A percentile compares a stretch with the other conserved stretches of the same genome.
phyloP scores from a whole-genome alignment of 2,888 invertebrate genomes.

The Caenorhabditis japonica region DNA sequence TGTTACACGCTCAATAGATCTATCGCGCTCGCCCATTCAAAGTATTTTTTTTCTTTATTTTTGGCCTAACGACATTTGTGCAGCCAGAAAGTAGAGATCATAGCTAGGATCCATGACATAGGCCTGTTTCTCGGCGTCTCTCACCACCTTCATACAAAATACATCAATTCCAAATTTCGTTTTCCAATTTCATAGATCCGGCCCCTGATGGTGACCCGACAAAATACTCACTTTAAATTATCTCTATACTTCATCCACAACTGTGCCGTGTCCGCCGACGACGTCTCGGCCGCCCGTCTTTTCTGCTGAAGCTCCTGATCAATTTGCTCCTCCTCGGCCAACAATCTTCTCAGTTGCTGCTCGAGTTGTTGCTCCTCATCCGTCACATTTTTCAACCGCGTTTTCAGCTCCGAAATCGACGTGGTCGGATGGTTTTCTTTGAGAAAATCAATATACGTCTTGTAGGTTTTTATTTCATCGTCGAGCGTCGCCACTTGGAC shows the following conservation, averaged over 20 bases:
- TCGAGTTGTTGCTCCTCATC: constrained; percentile 42
- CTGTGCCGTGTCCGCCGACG: constrained; percentile 57
- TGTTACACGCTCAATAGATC: too few species aligned
- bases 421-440: constrained; percentile 49
- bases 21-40: not conserved
- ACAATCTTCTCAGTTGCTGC: constrained; percentile 32
- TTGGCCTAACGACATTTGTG: not conserved
- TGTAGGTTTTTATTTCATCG: constrained; percentile 65
- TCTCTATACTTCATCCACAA: constrained; percentile 71
- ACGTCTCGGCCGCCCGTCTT: constrained; percentile 17
- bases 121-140: too few species aligned
- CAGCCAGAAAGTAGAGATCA: too few species aligned
- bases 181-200: not conserved
- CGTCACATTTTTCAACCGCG: constrained; percentile 54
- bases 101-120: too few species aligned
- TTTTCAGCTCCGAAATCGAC: constrained; percentile 52
- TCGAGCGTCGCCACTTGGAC: constrained; percentile 66
- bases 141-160: too few species aligned
- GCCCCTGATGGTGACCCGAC: too few species aligned
- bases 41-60: too few species aligned
- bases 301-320: constrained; percentile 43
- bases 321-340: constrained; percentile 31
- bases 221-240: constrained; percentile 61
- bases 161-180: too few species aligned
- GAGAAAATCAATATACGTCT: constrained; percentile 62